phyloP scores from a whole-genome alignment of 2,888 invertebrate genomes.

The Ochlodes sylvanus region DNA sequence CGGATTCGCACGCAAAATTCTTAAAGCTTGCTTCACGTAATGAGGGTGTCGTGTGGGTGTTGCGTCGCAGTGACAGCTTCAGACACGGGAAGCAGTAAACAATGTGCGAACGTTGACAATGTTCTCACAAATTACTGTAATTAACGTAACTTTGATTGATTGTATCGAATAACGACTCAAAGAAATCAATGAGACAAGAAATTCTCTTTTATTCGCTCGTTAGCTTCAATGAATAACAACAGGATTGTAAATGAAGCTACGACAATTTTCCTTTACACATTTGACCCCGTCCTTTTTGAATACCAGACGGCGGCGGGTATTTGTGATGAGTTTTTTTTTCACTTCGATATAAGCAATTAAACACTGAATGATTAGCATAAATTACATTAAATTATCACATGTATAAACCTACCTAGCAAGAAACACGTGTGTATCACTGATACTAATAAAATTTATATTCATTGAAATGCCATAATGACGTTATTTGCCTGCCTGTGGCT shows the following conservation, averaged over 20 bases:
- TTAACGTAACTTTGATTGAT: conserved; percentile 35
- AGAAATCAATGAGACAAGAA: conserved; percentile 32
- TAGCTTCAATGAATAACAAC: conserved; percentile 10
- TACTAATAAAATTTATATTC: not conserved
- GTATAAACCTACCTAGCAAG: not conserved
- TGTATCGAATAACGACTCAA: conserved; percentile 27
- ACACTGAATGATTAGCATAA: not conserved
- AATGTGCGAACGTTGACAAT: conserved; percentile 22
- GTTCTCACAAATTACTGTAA: conserved; percentile 34
- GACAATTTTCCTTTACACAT: conserved; percentile 12
- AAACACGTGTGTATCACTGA: not conserved
- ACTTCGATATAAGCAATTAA: not conserved
- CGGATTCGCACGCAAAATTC: not conserved
- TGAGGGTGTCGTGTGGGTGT: not conserved
- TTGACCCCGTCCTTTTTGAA: not conserved
- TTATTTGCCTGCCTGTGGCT: too few species aligned
- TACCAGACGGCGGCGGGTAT: not conserved
- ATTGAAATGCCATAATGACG: not conserved
- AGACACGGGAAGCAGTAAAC: conserved; percentile 12
- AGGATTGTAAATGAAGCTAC: not conserved
- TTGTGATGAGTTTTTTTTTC: not conserved
- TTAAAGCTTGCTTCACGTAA: not conserved
- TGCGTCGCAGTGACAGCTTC: conserved; percentile 17
- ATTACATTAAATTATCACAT: not conserved
- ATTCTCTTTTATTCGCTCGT: conserved; percentile 26